These are phyloP conservation scores for Hyalella azteca DNA, from an alignment of 2,888 invertebrate genomes.

Conservation along the genomic window DNA sequence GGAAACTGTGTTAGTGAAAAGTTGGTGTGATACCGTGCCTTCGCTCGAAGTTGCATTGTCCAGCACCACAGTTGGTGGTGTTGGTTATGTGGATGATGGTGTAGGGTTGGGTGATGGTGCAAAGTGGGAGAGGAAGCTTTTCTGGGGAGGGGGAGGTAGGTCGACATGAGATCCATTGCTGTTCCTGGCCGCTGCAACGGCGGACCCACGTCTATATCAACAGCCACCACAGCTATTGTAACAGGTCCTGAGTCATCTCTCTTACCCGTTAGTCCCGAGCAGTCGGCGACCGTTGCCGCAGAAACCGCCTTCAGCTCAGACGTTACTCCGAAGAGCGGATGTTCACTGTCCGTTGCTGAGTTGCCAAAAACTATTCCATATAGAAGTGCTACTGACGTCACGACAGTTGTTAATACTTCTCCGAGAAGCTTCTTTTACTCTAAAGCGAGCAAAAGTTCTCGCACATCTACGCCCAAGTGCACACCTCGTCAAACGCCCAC, in stretches of 20 bases:
- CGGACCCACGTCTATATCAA: conserved; percentile 29
- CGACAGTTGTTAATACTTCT: conserved; percentile 1
- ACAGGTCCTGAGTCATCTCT: conserved; percentile 1
- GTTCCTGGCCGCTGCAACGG: conserved; percentile 41
- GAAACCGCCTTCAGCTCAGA: conserved; percentile 2
- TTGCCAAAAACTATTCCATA: neutral
- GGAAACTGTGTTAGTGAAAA: neutral
- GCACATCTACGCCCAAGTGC: conserved; percentile 14
- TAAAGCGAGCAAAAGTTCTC: conserved; percentile 16
- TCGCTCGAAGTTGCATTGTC: neutral
- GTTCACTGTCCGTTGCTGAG: neutral
- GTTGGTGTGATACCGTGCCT: neutral
- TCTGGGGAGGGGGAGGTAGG: conserved; percentile 26
- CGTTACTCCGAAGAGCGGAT: neutral
- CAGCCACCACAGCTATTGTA: conserved; percentile 22
- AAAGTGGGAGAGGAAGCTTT: neutral
- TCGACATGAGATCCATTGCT: conserved; percentile 41
- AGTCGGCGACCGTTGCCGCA: neutral
- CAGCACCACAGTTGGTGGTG: conserved; percentile 24
- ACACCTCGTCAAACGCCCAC: conserved; percentile 23
- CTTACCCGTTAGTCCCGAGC: neutral
- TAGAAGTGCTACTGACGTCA: neutral
- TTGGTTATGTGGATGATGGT: conserved; percentile 12
- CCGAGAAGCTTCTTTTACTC: neutral
- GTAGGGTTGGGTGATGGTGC: conserved; percentile 30